Percentiles rank a stretch among this genome's conserved stretches.
Conservation (phyloP, 2,888 invertebrate species). For the Antitype chi region DNA sequence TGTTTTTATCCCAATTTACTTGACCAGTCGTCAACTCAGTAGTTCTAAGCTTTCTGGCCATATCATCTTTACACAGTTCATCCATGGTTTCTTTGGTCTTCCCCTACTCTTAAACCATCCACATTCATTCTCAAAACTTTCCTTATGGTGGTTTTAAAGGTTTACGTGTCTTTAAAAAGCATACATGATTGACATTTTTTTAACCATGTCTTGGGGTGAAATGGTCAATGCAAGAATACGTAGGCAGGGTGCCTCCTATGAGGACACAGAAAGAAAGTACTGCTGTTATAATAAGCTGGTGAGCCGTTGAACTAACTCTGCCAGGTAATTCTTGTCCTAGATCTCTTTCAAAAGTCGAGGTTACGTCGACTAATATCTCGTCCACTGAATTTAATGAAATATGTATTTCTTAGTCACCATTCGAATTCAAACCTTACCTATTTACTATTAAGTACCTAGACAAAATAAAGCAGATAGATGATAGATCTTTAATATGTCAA, state of each 20-base stretch:
- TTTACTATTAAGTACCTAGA: background rate
- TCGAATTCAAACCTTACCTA: too few species aligned
- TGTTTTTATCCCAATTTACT: background rate
- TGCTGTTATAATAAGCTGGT: background rate
- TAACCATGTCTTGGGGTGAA: background rate
- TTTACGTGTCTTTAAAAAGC: background rate
- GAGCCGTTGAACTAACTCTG: background rate
- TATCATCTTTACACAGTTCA: background rate
- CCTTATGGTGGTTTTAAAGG: too few species aligned
- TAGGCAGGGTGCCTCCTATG: background rate
- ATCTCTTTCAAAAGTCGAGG: background rate
- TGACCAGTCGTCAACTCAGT: too few species aligned
- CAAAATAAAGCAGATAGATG: background rate
- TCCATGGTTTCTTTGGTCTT: background rate
- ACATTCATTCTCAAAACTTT: background rate
- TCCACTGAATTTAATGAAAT: background rate
- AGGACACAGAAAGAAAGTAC: background rate
- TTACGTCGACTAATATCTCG: background rate
- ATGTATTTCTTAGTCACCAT: background rate
- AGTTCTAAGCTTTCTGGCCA: background rate
- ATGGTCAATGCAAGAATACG: background rate
- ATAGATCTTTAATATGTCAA: background rate
- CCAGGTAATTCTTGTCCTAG: background rate
- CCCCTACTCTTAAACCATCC: background rate
- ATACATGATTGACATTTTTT: too few species aligned